phyloP scores from a whole-genome alignment of 1,140 invertebrate genomes.

The Pachyrhynchus sulphureomaculatus region DNA sequence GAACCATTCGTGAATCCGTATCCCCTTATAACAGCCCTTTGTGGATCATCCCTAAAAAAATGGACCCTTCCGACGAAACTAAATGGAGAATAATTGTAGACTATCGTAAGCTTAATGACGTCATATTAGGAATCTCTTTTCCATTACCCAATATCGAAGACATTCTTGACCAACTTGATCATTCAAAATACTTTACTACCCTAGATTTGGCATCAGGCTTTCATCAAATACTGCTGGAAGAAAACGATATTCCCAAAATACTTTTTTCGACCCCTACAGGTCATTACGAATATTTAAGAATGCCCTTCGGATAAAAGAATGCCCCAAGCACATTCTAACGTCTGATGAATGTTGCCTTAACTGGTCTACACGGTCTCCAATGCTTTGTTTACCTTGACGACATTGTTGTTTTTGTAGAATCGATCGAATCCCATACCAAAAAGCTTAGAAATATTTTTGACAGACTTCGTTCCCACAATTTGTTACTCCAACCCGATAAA shows the following conservation, averaged over 20 bases:
- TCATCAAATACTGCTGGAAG: slow-evolving; percentile 46
- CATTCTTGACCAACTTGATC: slow-evolving; percentile 50
- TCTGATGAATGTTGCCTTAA: slow-evolving; percentile 48
- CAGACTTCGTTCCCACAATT: slow-evolving; percentile 5
- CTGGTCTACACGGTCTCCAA: slow-evolving; percentile 40
- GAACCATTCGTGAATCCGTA: slow-evolving; percentile 43
- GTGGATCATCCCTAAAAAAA: slow-evolving; percentile 5
- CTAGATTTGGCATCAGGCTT: no score
- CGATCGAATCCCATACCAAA: slow-evolving; percentile 37
- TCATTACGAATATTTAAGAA: slow-evolving; percentile 42
- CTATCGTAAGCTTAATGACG: slow-evolving; percentile 47
- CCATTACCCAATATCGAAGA: slow-evolving; percentile 57
- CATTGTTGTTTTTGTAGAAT: slow-evolving; percentile 46
- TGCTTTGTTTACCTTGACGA: slow-evolving; percentile 51
- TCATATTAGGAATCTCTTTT: slow-evolving; percentile 48
- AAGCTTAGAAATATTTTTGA: slow-evolving; percentile 18
- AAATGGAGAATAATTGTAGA: slow-evolving; percentile 50
- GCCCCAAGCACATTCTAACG: slow-evolving; percentile 46
- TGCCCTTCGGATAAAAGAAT: slow-evolving; percentile 48
- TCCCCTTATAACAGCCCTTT: slow-evolving; percentile 3
- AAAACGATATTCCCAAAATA: slow-evolving; percentile 51
- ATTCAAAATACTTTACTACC: slow-evolving; percentile 46
- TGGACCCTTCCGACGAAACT: neutral
- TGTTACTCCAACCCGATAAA: slow-evolving; percentile 22
- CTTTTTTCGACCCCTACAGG: slow-evolving; percentile 55